Base-by-base conservation (phyloP, 2,888 invertebrate genomes). In the Zygogramma bicolorata region DNA sequence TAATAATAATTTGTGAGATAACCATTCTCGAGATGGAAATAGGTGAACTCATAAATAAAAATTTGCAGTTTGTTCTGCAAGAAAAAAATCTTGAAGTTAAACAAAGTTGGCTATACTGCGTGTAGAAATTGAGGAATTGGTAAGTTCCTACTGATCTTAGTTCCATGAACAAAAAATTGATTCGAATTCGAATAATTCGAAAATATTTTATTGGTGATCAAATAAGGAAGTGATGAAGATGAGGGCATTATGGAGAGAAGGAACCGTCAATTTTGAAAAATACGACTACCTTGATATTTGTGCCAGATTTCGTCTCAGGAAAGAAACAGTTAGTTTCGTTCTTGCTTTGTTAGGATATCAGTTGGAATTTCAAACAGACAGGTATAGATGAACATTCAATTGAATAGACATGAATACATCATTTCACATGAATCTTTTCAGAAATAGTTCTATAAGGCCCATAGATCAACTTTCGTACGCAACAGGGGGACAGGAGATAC, bases 391-490 rank as follows among this genome's bases (percentile, higher is more conserved):
- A 27, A 27, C 13, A 27, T 10, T 13, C n/a, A n/a, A n/a, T n/a
- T 15, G 22, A 15, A 15, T 42, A 15, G 15, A 42, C 18, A 15
- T 18, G 15, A 42, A 15, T 42, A 20, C 18, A 2, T 10, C 5
- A 7, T 20, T 15, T 22, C 8, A 15, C 18, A 4, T 42, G n/a
- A n/a, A 42, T 18, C 18, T 49, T 49, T 49, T 49, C 49, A 49
- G 58, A 29, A 58, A 29, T 58, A 58, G 7, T 34, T 34, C 34
- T n/a, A 27, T 25, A 25, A 25, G 29, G 25, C 58, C 58, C 3
- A 58, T 58, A 58, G 29, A 58, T n/a, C 58, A 29, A 29, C 27
- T 58, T 13, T 58, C 25, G 15, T 58, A 58, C 29, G 58, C 58
- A 25, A 58, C 58, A 27, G 58, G 29, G 8, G 15, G 25, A 29